These are phyloP conservation scores for Drosophila neocordata DNA, from an alignment of 1,140 invertebrate species.

Conservation along the genomic window DNA sequence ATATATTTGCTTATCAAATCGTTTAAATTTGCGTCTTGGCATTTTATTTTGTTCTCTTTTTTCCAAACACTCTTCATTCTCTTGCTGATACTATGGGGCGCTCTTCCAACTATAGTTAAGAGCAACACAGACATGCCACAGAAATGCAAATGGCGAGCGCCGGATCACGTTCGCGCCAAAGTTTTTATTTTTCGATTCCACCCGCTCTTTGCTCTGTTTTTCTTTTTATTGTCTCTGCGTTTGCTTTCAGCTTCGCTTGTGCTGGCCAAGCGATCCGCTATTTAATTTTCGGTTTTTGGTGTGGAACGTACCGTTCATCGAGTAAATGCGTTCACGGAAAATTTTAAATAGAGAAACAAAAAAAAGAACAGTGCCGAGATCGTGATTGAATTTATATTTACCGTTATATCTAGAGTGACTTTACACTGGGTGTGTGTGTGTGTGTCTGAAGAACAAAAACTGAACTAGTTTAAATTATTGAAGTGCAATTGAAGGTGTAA, in stretches of 20 bases:
- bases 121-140: conserved; percentile 30
- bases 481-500: background rate
- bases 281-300: conserved; percentile 74
- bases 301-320: conserved; percentile 58
- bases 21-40: background rate
- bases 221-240: conserved; percentile 70
- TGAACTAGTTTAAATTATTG: background rate
- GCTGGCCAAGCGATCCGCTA: conserved; percentile 51
- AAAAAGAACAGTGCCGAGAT: conserved; percentile 3
- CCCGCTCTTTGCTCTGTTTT: conserved; percentile 69
- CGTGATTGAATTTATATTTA: conserved; percentile 56
- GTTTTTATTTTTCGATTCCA: conserved; percentile 45
- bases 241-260: conserved; percentile 38
- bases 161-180: conserved; percentile 65
- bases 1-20: conserved; percentile 11
- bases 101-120: conserved; percentile 35
- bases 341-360: conserved; percentile 36
- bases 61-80: conserved; percentile 16
- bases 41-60: background rate
- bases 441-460: conserved; percentile 9
- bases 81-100: conserved; percentile 14
- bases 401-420: conserved; percentile 8
- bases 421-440: background rate
- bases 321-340: conserved; percentile 20
- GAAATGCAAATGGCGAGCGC: conserved; percentile 55